Conservation (phyloP, 1,140 invertebrate genomes). For the Cotesia vestalis region DNA sequence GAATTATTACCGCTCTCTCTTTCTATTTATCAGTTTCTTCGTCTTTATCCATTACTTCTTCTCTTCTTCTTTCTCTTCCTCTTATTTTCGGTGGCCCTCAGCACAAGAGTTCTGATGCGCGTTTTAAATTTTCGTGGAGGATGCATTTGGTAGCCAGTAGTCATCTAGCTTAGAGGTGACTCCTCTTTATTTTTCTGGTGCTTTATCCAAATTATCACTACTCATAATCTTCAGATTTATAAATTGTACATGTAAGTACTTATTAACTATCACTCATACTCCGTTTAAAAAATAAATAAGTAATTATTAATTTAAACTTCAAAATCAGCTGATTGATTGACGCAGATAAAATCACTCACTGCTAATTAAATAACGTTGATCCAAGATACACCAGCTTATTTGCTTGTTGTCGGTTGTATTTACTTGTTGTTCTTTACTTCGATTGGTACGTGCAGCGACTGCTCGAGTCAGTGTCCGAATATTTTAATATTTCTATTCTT, state of each 20-base stretch:
- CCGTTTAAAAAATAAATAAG: background rate
- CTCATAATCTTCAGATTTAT: background rate
- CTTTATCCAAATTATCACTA: background rate
- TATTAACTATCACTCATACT: conserved; percentile 7
- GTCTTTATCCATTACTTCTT: conserved; percentile 39
- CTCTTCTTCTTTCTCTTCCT: conserved; percentile 19
- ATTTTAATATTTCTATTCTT: conserved; percentile 11
- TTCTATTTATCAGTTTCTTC: conserved; percentile 19
- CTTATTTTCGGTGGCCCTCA: conserved; percentile 42
- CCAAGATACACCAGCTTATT: background rate
- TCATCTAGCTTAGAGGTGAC: conserved; percentile 30
- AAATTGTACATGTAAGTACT: too few species aligned
- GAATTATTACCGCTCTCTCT: conserved; percentile 56
- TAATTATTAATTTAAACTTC: background rate
- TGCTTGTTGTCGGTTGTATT: conserved; percentile 4
- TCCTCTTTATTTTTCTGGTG: conserved; percentile 9
- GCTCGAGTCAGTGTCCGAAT: conserved; percentile 16
- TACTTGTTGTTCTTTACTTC: background rate
- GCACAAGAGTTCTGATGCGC: conserved; percentile 3
- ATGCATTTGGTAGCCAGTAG: conserved; percentile 53
- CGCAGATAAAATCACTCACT: conserved; percentile 32
- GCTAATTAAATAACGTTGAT: conserved; percentile 21
- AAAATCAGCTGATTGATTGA: background rate
- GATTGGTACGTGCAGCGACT: conserved; percentile 5
- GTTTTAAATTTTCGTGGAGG: background rate